Conservation (phyloP, 2,888 invertebrate genomes). For the Noctuana brunneofusca region DNA sequence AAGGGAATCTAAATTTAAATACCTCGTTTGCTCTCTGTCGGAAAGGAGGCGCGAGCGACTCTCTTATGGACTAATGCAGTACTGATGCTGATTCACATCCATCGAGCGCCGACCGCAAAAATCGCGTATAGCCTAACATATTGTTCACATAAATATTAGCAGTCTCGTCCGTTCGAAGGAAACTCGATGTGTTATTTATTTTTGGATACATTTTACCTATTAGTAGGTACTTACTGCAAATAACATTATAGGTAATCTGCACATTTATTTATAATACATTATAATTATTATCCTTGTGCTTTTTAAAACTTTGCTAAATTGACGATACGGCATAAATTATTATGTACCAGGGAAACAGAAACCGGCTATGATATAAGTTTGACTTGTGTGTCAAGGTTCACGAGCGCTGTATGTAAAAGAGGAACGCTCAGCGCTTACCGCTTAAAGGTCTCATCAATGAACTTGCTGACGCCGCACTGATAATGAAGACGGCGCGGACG, state of each 20-base stretch:
- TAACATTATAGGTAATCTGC: too few species aligned
- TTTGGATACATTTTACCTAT: background rate
- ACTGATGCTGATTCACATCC: slow-evolving; percentile 79
- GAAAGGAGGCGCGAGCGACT: slow-evolving; percentile 73
- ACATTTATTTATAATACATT: too few species aligned
- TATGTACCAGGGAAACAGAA: slow-evolving; percentile 4
- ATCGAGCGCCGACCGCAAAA: slow-evolving; percentile 70
- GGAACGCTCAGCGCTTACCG: slow-evolving; percentile 51
- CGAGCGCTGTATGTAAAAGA: slow-evolving; percentile 7
- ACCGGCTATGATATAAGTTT: background rate
- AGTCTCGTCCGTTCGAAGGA: slow-evolving; percentile 42
- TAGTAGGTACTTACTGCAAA: background rate
- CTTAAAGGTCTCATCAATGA: slow-evolving; percentile 56
- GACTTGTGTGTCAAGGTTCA: slow-evolving; percentile 21
- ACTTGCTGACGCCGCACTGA: slow-evolving; percentile 59
- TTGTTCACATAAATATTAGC: slow-evolving; percentile 73
- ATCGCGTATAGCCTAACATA: slow-evolving; percentile 67
- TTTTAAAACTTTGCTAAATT: background rate
- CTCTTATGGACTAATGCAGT: slow-evolving; percentile 75
- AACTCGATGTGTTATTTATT: slow-evolving; percentile 11
- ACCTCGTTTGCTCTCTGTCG: slow-evolving; percentile 60
- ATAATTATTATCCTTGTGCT: background rate
- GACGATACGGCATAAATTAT: too few species aligned
- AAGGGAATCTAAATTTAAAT: slow-evolving; percentile 78
- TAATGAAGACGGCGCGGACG: slow-evolving; percentile 57